Percentiles rank a stretch among this genome's conserved stretches.
phyloP scores from a whole-genome alignment of 1,140 invertebrate genomes.

The Nasonia longicornis region DNA sequence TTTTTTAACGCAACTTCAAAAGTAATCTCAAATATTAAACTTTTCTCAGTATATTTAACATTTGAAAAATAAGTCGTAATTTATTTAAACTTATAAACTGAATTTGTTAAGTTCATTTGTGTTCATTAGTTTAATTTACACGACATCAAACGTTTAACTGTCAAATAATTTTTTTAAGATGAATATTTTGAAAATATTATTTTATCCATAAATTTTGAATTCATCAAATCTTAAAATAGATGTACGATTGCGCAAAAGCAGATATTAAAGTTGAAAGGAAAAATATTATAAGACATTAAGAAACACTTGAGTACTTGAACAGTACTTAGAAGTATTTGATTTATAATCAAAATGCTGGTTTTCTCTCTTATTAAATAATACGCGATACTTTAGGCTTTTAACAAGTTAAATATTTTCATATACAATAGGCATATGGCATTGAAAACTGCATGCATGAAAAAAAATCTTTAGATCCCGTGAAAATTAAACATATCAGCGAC shows the following conservation, averaged over 20 bases:
- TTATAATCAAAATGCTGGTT: slow-evolving; percentile 20
- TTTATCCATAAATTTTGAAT: slow-evolving; percentile 6
- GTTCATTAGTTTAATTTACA: too few species aligned
- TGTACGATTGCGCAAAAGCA: not conserved
- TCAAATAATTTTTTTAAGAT: not conserved
- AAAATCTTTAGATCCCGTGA: not conserved
- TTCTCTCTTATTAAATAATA: slow-evolving; percentile 20
- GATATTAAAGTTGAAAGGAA: slow-evolving; percentile 9
- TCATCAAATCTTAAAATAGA: slow-evolving; percentile 8
- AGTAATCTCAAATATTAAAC: not conserved
- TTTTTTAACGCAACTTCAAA: too few species aligned
- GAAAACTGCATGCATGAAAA: not conserved
- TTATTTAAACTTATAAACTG: not conserved
- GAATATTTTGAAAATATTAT: slow-evolving; percentile 21
- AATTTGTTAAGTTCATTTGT: too few species aligned
- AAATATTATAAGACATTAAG: slow-evolving; percentile 10
- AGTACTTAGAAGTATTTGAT: slow-evolving; percentile 28
- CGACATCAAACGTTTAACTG: too few species aligned
- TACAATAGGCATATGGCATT: not conserved
- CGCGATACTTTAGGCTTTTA: slow-evolving; percentile 9
- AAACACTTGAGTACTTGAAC: slow-evolving; percentile 16
- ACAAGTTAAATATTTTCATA: not conserved
- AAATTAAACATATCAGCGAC: slow-evolving; percentile 14
- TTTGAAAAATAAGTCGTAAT: not conserved
- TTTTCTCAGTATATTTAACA: not conserved